Evolutionary conservation across 2,113 vertebrate genomes (phyloP), one percentile per base, ranked within the genome.

Genomic region (Castor canadensis): DNA sequence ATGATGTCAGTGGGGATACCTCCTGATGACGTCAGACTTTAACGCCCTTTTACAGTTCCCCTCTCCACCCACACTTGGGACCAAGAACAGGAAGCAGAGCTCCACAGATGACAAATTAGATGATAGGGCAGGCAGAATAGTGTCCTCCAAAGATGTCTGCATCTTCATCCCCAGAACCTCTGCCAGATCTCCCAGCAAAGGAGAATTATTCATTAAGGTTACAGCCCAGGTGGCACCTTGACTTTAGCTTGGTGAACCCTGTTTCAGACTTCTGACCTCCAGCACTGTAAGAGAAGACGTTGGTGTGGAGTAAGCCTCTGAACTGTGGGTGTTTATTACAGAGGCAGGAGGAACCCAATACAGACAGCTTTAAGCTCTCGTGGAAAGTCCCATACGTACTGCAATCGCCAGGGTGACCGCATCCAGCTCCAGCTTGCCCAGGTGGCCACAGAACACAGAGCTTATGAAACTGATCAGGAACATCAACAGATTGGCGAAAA

Each of bases 381-480:
- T 0, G 5, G 56, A 54, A 64, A 54, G 71, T 3, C 71, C 17
- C 2, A 9, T 90, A 98, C 99, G 0, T 98, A 99, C 99, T 0
- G 99, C 99, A 5, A 98, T 98, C 0, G 99, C 99, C n/a, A 99
- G 97, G 0, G 98, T 99, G 87, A 99, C 99, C 0, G 99, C 99
- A 0, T 99, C 99, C 96, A 99, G 97, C 91, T 99, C 99, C 0
- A 99, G 94, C 91, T 99, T 99, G 80, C 99, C 99, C 98, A 99
- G 97, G 95, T 99, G 99, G 54, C 99, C 99, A 13, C 99, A 99
- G 97, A 99, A 99, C 98, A 99, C 98, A 3, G 99, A 99, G 95
- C 99, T 99, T 93, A 99, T 98, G 95, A 99, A 98, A 0, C 98
- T 99, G 96, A 99, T 99, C 88, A 99, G 97, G 94, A 98, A 99